These are phyloP conservation scores for Matsumyia berberina DNA, from an alignment of 2,888 invertebrate genomes.

Conservation along the genomic window DNA sequence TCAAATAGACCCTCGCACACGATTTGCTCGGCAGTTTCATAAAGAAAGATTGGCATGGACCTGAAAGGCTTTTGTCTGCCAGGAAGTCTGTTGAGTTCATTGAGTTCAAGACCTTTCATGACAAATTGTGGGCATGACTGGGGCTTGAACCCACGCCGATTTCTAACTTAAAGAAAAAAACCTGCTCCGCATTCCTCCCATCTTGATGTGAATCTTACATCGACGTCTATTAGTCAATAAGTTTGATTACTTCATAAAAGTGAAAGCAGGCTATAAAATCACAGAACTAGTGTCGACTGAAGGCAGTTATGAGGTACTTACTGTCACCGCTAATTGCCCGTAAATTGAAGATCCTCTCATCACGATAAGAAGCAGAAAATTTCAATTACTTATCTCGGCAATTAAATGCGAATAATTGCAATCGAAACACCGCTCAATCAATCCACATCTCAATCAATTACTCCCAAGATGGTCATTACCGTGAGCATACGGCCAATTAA, in stretches of 20 bases:
- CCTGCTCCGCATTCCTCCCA: background rate
- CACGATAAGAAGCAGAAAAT: constrained; percentile 28
- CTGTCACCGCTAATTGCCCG: constrained; percentile 51
- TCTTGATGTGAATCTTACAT: background rate
- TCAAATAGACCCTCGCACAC: too few species aligned
- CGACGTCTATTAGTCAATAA: background rate
- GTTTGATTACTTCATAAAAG: constrained; percentile 46
- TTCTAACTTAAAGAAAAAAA: too few species aligned
- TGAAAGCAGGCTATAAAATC: constrained; percentile 27
- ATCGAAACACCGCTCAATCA: constrained; percentile 7
- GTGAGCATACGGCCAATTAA: constrained; percentile 37
- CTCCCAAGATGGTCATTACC: constrained; percentile 5
- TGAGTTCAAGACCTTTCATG: too few species aligned
- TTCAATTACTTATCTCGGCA: constrained; percentile 51
- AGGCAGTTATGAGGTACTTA: too few species aligned
- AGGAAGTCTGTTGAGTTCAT: too few species aligned
- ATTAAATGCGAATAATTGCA: constrained; percentile 43
- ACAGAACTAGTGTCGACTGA: background rate
- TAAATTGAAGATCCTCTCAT: constrained; percentile 40
- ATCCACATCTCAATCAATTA: constrained; percentile 3
- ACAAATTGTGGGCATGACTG: too few species aligned
- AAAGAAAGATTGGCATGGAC: too few species aligned
- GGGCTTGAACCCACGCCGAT: too few species aligned
- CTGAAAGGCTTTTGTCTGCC: too few species aligned
- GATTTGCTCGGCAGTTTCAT: too few species aligned